A percentile compares a stretch with the other conserved stretches of the same genome.
These are phyloP conservation scores for Pempheris klunzingeri DNA, from an alignment of 2,797 vertebrate genomes.

Conservation along the genomic window DNA sequence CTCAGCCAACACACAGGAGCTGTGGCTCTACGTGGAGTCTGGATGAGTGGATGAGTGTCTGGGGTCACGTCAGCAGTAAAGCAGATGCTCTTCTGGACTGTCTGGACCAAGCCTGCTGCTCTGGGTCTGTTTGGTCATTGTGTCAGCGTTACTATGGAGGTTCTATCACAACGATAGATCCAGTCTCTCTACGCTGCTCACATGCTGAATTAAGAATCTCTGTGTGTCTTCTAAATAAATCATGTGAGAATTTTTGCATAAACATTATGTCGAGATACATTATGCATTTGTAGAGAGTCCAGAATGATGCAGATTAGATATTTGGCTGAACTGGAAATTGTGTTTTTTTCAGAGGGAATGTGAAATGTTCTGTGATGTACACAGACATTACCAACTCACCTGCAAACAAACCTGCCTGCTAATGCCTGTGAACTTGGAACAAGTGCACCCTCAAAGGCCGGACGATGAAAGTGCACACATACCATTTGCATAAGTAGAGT, in stretches of 20 bases:
- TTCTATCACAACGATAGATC: too few relatives aligned
- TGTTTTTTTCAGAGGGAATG: constrained; percentile 4
- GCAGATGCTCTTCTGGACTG: too few relatives aligned
- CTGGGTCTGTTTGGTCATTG: background rate
- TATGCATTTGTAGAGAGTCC: constrained; percentile 7
- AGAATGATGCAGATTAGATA: constrained; percentile 25
- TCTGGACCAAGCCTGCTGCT: too few relatives aligned
- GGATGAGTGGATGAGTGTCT: too few relatives aligned
- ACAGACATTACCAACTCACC: constrained; percentile 25
- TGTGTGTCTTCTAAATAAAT: background rate
- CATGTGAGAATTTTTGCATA: constrained; percentile 3
- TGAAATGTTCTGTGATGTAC: constrained; percentile 7
- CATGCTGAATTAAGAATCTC: background rate
- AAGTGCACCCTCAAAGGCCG: constrained; percentile 26
- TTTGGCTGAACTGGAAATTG: constrained; percentile 14
- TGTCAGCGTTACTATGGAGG: background rate
- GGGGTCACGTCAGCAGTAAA: background rate
- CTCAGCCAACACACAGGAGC: too few relatives aligned
- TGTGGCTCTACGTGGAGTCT: too few relatives aligned
- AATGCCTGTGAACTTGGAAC: constrained; percentile 17
- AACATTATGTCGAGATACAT: constrained; percentile 11
- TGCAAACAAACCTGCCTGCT: constrained; percentile 16
- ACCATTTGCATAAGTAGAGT: constrained; percentile 47
- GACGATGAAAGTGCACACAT: constrained; percentile 10
- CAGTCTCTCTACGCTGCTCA: background rate